phyloP scores from a whole-genome alignment of 2,888 invertebrate species.

The Agapostemon virescens region DNA sequence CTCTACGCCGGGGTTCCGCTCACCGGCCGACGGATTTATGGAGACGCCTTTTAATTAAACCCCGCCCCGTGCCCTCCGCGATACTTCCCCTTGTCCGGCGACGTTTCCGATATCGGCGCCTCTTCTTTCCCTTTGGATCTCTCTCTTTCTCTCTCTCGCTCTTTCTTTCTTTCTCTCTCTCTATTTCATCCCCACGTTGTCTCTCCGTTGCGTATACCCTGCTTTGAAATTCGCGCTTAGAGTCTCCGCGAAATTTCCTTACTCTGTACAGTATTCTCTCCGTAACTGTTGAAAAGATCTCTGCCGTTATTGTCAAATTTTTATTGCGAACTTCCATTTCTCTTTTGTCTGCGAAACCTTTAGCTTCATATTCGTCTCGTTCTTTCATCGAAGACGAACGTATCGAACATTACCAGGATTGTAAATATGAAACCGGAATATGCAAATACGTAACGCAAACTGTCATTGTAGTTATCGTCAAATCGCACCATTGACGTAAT shows the following conservation, averaged over 20 bases:
- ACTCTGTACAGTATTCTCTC: no score
- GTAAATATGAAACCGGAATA: no score
- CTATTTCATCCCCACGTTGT: neutral
- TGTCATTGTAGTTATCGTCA: no score
- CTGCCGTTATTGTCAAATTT: no score
- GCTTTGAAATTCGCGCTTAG: neutral
- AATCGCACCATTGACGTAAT: no score
- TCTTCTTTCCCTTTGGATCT: neutral
- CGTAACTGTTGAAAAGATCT: no score
- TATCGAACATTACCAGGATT: no score
- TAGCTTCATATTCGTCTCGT: no score
- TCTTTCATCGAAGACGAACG: no score
- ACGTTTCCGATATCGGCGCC: slow-evolving; percentile 2
- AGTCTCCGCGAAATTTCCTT: neutral
- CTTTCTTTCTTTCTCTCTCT: neutral
- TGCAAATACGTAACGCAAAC: no score
- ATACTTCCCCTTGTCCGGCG: neutral
- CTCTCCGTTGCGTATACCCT: neutral
- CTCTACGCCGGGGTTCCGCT: slow-evolving; percentile 37
- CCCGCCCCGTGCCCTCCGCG: slow-evolving; percentile 5
- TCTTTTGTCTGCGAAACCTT: no score
- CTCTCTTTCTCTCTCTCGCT: neutral
- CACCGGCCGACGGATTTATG: slow-evolving; percentile 34
- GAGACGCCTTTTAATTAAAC: slow-evolving; percentile 44
- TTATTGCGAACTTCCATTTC: no score